Evolutionary conservation across 2,113 vertebrate species (phyloP).

Genomic region (Oryzias melastigma): DNA sequence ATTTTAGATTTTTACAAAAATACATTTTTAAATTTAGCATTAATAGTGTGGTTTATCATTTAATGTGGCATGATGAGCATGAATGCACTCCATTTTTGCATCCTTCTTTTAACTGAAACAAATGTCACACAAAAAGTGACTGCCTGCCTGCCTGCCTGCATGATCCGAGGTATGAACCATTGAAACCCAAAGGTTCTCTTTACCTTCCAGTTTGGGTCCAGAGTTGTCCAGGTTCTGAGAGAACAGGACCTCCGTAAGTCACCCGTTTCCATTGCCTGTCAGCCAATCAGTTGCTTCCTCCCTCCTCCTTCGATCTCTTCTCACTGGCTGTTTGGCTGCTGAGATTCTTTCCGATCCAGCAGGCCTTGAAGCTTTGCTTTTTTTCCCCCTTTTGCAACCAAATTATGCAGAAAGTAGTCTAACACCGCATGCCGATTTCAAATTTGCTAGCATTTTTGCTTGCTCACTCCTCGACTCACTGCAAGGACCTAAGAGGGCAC

Average conservation of each 20-base stretch:
- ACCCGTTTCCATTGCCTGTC: slow-evolving; percentile 66
- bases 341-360: slow-evolving; percentile 61
- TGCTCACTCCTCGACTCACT: slow-evolving; percentile 41
- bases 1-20: too few species aligned
- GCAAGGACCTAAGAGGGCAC: slow-evolving; percentile 17
- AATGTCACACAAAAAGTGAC: slow-evolving; percentile 61
- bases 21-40: too few species aligned
- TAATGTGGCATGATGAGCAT: slow-evolving; percentile 61
- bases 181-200: slow-evolving; percentile 86
- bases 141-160: slow-evolving; percentile 54
- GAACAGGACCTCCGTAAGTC: slow-evolving; percentile 91
- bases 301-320: slow-evolving; percentile 57
- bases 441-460: slow-evolving; percentile 38
- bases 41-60: neutral
- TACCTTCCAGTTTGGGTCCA: slow-evolving; percentile 94
- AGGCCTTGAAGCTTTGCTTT: slow-evolving; percentile 49
- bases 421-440: slow-evolving; percentile 69
- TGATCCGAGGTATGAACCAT: slow-evolving; percentile 67
- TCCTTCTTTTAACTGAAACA: slow-evolving; percentile 50
- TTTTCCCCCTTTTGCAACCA: slow-evolving; percentile 31
- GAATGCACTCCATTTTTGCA: slow-evolving; percentile 35
- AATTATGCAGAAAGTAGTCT: slow-evolving; percentile 51
- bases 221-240: slow-evolving; percentile 97
- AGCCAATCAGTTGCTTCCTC: slow-evolving; percentile 60
- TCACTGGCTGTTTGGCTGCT: slow-evolving; percentile 73